A percentile compares a stretch with the other conserved stretches of the same genome.
Evolutionary conservation across 2,797 vertebrate species (phyloP).

Genomic region (Catostomus latipinnis): DNA sequence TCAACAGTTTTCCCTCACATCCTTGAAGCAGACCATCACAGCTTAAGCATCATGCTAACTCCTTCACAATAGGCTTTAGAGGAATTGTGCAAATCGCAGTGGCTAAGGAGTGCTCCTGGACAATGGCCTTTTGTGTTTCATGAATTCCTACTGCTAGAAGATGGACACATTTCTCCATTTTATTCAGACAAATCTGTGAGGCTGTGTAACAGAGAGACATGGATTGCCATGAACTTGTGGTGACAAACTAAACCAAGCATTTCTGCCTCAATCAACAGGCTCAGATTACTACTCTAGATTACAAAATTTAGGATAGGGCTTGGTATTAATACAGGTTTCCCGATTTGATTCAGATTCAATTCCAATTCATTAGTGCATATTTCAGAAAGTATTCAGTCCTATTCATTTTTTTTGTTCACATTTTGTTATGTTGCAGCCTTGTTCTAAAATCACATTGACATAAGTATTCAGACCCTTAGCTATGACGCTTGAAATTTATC

Average conservation of each 20-base stretch:
- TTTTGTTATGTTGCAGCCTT: too few species aligned
- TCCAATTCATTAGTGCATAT: too few species aligned
- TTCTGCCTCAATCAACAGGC: constrained; percentile 18
- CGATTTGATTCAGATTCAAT: too few species aligned
- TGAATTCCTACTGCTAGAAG: constrained; percentile 41
- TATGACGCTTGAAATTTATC: too few species aligned
- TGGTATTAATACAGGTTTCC: too few species aligned
- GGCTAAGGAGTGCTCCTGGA: constrained; percentile 41
- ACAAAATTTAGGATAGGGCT: too few species aligned
- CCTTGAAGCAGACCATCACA: constrained; percentile 24
- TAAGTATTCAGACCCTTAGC: too few species aligned
- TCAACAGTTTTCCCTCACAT: constrained; percentile 8
- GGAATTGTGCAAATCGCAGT: constrained; percentile 40
- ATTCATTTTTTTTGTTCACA: too few species aligned
- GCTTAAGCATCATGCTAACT: constrained; percentile 39
- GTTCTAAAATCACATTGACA: too few species aligned
- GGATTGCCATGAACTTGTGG: constrained; percentile 27
- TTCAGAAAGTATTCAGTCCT: too few species aligned
- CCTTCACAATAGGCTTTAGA: constrained; percentile 43
- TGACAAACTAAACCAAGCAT: constrained; percentile 34
- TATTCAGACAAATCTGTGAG: constrained; percentile 25
- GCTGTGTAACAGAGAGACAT: constrained; percentile 8
- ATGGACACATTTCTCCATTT: constrained; percentile 41
- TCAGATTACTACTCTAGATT: not conserved
- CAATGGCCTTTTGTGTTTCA: constrained; percentile 39